These are phyloP conservation scores for Trinectes maculatus DNA, from an alignment of 2,113 vertebrate species.

Conservation along the genomic window DNA sequence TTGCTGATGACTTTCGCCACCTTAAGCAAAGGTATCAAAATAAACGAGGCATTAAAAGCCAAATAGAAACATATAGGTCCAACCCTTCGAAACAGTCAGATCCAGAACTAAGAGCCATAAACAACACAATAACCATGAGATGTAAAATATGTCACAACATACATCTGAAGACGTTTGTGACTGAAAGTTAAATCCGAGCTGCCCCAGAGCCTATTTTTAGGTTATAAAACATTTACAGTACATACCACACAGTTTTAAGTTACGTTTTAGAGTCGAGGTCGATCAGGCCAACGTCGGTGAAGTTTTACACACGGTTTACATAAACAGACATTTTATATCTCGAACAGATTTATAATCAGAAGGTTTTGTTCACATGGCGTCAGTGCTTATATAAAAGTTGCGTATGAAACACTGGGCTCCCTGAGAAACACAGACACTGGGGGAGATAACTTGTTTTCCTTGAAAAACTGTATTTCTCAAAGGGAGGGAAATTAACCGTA, in stretches of 20 bases:
- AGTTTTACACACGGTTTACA: background rate
- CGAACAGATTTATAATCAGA: background rate
- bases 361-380: constrained; percentile 3
- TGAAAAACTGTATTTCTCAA: constrained; percentile 11
- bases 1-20: background rate
- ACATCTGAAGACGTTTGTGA: constrained; percentile 3
- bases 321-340: background rate
- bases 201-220: background rate
- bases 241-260: background rate
- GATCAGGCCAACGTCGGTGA: background rate
- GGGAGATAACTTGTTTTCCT: constrained; percentile 44
- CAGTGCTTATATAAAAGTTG: background rate
- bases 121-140: constrained; percentile 2
- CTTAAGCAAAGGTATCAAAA: constrained; percentile 23
- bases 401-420: constrained; percentile 5
- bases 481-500: constrained; percentile 33
- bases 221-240: background rate
- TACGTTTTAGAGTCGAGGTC: background rate
- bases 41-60: constrained; percentile 32
- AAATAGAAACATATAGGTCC: background rate
- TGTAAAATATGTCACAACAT: constrained; percentile 9
- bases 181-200: constrained; percentile 1
- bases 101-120: constrained; percentile 8
- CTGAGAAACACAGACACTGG: background rate
- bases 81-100: too few relatives aligned